Percentiles rank a stretch among this genome's conserved stretches.
Evolutionary conservation across 2,888 invertebrate genomes (phyloP).

Genomic region (Tolmerus cingulatus): DNA sequence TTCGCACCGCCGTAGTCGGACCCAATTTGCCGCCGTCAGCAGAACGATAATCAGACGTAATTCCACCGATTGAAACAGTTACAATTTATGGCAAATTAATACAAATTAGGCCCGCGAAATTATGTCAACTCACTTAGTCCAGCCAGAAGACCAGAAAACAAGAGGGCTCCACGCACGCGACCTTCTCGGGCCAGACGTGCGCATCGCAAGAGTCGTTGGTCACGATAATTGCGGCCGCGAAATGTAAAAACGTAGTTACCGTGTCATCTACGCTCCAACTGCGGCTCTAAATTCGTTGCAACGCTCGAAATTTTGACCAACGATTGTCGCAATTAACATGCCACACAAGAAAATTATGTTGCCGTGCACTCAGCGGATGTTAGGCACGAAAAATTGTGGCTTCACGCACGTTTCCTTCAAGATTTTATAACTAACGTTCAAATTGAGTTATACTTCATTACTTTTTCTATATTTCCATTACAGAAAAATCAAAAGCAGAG

Average conservation of each 20-base stretch:
- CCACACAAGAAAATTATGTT: neutral
- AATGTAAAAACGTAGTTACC: neutral
- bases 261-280: conserved; percentile 11
- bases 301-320: conserved; percentile 25
- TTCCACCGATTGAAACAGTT: neutral
- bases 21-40: neutral
- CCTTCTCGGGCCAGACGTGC: neutral
- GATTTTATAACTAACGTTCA: neutral
- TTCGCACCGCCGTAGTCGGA: neutral
- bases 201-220: neutral
- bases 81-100: neutral
- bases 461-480: too few species aligned
- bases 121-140: conserved; percentile 31
- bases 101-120: neutral
- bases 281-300: neutral
- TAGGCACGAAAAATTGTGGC: neutral
- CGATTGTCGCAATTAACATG: neutral
- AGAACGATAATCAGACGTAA: neutral
- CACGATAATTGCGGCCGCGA: neutral
- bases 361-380: neutral
- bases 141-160: conserved; percentile 17
- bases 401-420: conserved; percentile 1
- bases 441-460: too few species aligned
- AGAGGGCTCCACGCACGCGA: conserved; percentile 20
- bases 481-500: too few species aligned